phyloP scores from a whole-genome alignment of 2,797 vertebrate genomes.

The Mus spretus region DNA sequence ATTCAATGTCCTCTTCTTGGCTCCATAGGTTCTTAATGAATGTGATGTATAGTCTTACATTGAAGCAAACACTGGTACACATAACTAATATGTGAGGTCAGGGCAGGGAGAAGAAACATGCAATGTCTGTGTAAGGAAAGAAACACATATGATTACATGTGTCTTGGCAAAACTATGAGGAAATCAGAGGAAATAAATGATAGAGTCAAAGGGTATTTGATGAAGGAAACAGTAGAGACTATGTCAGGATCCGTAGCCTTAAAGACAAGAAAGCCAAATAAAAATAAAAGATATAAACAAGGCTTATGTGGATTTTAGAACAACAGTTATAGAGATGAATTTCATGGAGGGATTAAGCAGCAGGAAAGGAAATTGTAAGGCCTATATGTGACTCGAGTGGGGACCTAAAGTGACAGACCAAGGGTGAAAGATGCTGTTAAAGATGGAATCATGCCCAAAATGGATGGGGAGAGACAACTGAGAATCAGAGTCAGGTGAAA shows the following conservation, averaged over 20 bases:
- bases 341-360: neutral
- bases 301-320: neutral
- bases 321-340: neutral
- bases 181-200: neutral
- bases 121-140: neutral
- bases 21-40: no score
- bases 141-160: neutral
- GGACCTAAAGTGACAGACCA: neutral
- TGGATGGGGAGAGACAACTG: accelerated
- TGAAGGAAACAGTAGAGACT: neutral
- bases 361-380: neutral
- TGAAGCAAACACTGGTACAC: neutral
- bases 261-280: neutral
- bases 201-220: neutral
- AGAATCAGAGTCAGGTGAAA: neutral
- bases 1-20: neutral
- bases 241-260: neutral
- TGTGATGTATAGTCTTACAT: no score
- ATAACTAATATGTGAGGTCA: neutral
- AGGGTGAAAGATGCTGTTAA: neutral
- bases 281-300: neutral
- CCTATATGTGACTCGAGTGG: neutral
- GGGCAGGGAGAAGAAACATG: neutral
- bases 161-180: neutral
- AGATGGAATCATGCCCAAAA: neutral